Evolutionary conservation across 2,113 vertebrate genomes (phyloP).

Genomic region (Coptodon rendalli): DNA sequence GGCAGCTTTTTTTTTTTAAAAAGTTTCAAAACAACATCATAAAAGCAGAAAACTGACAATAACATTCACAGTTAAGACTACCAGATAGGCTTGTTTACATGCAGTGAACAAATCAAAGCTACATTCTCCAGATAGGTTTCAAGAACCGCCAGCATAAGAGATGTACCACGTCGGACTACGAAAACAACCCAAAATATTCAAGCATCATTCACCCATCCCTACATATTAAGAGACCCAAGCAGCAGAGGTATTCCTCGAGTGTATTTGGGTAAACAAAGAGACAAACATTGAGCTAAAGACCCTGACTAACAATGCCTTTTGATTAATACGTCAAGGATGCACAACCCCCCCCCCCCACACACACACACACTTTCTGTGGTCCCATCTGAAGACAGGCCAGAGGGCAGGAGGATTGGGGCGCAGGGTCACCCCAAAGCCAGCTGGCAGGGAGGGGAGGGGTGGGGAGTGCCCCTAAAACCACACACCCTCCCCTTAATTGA

Average conservation of each 20-base stretch:
- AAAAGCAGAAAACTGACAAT: conserved; percentile 41
- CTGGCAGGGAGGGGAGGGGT: conserved; percentile 42
- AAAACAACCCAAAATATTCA: conserved; percentile 5
- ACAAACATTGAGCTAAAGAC: conserved; percentile 43
- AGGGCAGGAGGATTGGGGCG: conserved; percentile 59
- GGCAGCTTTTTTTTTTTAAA: neutral
- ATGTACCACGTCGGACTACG: conserved; percentile 32
- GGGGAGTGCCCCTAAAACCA: conserved; percentile 8
- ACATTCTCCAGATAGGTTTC: conserved; percentile 48
- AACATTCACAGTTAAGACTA: conserved; percentile 74
- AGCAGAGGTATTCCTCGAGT: conserved; percentile 51
- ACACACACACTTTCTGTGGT: neutral
- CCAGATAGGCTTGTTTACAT: conserved; percentile 56
- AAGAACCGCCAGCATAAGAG: conserved; percentile 33
- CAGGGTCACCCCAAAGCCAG: conserved; percentile 67
- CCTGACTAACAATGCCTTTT: conserved; percentile 63
- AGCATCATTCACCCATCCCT: conserved; percentile 18
- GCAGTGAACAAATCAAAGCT: conserved; percentile 50
- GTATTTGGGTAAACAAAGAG: conserved; percentile 51
- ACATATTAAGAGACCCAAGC: conserved; percentile 36
- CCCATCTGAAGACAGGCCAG: conserved; percentile 63
- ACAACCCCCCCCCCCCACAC: conserved; percentile 12
- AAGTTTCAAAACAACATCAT: conserved; percentile 1
- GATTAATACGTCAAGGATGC: conserved; percentile 62
- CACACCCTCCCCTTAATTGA: conserved; percentile 36